These are phyloP conservation scores for Punctoribates punctum DNA, from an alignment of 2,888 invertebrate genomes.

Conservation along the genomic window DNA sequence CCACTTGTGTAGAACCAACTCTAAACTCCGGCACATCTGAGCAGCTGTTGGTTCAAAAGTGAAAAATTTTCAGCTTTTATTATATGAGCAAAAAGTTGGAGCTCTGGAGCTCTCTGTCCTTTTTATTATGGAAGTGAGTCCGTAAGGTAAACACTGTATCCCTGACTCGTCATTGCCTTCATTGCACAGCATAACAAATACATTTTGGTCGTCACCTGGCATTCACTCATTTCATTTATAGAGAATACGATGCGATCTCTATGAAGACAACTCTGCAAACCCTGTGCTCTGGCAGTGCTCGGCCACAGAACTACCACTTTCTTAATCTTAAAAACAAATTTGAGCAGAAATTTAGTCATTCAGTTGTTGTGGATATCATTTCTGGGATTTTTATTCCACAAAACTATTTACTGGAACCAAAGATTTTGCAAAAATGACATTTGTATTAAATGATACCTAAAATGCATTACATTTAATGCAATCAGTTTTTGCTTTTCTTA, in stretches of 20 bases:
- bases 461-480: background rate
- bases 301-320: constrained; percentile 5
- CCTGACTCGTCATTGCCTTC: background rate
- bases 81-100: constrained; percentile 25
- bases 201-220: constrained; percentile 22
- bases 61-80: constrained; percentile 20
- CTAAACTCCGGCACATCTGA: background rate
- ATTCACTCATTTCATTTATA: constrained; percentile 23
- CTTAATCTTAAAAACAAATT: constrained; percentile 31
- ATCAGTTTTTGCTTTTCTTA: constrained; percentile 19
- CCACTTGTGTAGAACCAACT: background rate
- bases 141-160: constrained; percentile 25
- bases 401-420: constrained; percentile 2
- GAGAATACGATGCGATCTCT: constrained; percentile 18
- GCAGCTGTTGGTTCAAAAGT: constrained; percentile 27
- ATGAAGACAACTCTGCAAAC: background rate
- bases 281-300: background rate
- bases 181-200: constrained; percentile 13
- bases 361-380: background rate
- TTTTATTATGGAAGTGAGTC: background rate
- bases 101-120: background rate
- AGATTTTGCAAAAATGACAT: background rate
- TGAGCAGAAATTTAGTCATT: constrained; percentile 22
- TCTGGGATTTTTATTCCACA: background rate
- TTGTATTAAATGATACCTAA: background rate